Evolutionary conservation across 2,797 vertebrate genomes (phyloP).

Genomic region (Iguana delicatissima): DNA sequence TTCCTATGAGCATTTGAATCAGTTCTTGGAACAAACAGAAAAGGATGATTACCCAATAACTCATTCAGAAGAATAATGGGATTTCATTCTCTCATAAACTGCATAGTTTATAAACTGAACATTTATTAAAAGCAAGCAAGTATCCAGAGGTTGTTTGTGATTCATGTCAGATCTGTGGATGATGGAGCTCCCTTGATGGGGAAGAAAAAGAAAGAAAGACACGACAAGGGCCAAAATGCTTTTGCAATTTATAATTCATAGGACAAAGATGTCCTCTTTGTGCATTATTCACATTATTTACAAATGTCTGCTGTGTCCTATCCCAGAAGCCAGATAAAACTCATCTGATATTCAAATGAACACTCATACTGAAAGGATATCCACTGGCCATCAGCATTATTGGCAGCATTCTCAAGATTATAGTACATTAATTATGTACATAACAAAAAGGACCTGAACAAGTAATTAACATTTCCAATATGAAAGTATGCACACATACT

Average conservation of each 20-base stretch:
- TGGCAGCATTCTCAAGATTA: conserved; percentile 62
- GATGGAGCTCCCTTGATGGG: conserved; percentile 22
- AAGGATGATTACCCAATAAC: background rate
- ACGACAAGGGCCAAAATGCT: background rate
- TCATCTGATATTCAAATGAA: conserved; percentile 70
- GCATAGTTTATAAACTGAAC: conserved; percentile 26
- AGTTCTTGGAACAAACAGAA: background rate
- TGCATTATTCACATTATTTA: conserved; percentile 74
- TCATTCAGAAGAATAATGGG: background rate
- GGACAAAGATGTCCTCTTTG: conserved; percentile 43
- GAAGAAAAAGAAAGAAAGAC: background rate
- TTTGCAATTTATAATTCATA: conserved; percentile 39
- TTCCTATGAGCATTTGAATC: background rate
- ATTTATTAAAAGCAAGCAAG: conserved; percentile 24
- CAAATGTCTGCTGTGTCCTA: conserved; percentile 57
- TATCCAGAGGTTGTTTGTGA: background rate
- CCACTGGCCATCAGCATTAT: conserved; percentile 52
- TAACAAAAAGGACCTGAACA: conserved; percentile 57
- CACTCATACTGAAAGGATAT: conserved; percentile 48
- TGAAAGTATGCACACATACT: background rate
- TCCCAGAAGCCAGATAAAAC: conserved; percentile 53
- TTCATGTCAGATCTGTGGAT: conserved; percentile 3
- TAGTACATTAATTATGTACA: conserved; percentile 64
- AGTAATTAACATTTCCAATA: conserved; percentile 68
- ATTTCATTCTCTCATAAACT: background rate